These are phyloP conservation scores for Syngnathus acus DNA, from an alignment of 2,797 vertebrate species.

Conservation along the genomic window DNA sequence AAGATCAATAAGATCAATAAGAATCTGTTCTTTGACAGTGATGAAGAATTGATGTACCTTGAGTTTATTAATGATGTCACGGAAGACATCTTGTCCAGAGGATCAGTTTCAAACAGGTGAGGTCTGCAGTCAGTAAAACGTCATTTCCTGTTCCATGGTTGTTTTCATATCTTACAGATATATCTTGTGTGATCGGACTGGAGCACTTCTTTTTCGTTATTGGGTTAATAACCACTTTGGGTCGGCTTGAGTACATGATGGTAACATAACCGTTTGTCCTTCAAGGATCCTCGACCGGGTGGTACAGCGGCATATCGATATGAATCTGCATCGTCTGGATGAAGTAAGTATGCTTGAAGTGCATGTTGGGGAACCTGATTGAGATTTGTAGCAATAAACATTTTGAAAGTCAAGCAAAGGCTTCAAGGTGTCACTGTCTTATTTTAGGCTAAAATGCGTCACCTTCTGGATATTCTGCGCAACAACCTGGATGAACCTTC, in stretches of 20 bases:
- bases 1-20: not conserved
- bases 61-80: slow-evolving; percentile 88
- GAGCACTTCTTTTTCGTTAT: not conserved
- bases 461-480: slow-evolving; percentile 77
- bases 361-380: not conserved
- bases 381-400: not conserved
- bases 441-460: slow-evolving; percentile 85
- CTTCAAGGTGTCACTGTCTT: slow-evolving; percentile 8
- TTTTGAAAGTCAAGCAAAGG: not conserved
- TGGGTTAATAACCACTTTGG: not conserved
- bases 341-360: slow-evolving; percentile 65
- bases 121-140: not conserved
- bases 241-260: not conserved
- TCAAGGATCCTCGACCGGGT: slow-evolving; percentile 78
- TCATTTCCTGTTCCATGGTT: not conserved
- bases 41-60: slow-evolving; percentile 85
- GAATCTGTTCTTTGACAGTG: slow-evolving; percentile 59
- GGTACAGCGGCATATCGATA: slow-evolving; percentile 79
- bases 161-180: not conserved
- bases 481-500: slow-evolving; percentile 69
- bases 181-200: not conserved
- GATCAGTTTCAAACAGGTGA: slow-evolving; percentile 87
- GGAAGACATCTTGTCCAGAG: slow-evolving; percentile 83
- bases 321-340: slow-evolving; percentile 79
- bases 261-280: slow-evolving; percentile 22